Conservation (phyloP, 2,888 invertebrate species). For the Unio pictorum region DNA sequence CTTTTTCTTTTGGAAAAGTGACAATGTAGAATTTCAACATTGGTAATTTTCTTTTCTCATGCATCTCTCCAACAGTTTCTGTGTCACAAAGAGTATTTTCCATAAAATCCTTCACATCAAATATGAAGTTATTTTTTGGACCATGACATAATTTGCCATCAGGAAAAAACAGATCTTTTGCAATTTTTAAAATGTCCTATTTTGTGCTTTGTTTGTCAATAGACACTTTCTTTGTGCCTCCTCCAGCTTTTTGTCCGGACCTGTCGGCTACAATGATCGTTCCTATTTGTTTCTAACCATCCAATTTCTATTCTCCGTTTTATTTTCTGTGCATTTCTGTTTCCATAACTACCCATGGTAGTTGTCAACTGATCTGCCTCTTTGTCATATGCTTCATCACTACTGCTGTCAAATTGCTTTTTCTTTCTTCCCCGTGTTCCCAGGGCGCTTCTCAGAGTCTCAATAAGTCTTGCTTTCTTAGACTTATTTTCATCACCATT, state of each 20-base stretch:
- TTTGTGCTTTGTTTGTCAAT: background rate
- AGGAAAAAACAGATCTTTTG: background rate
- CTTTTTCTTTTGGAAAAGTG: too few species aligned
- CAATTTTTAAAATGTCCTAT: background rate
- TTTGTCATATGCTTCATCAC: background rate
- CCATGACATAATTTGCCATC: background rate
- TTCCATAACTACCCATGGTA: background rate
- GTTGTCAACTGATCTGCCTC: background rate
- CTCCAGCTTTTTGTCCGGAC: background rate
- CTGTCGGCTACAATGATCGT: background rate
- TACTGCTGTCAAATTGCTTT: background rate
- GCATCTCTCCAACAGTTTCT: too few species aligned
- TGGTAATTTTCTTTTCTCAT: too few species aligned
- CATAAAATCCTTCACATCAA: too few species aligned
- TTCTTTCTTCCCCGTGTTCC: background rate
- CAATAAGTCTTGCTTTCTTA: background rate
- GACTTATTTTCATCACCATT: background rate
- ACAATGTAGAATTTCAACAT: too few species aligned
- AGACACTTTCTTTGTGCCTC: background rate
- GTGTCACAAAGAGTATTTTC: too few species aligned
- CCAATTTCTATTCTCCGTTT: background rate
- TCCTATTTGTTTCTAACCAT: background rate
- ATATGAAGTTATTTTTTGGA: too few species aligned
- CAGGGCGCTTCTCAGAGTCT: background rate
- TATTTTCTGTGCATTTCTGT: constrained; percentile 1